A percentile compares a stretch with the other conserved stretches of the same genome.
Conservation (phyloP, 2,113 vertebrate genomes). For the Odontophorus gujanensis region DNA sequence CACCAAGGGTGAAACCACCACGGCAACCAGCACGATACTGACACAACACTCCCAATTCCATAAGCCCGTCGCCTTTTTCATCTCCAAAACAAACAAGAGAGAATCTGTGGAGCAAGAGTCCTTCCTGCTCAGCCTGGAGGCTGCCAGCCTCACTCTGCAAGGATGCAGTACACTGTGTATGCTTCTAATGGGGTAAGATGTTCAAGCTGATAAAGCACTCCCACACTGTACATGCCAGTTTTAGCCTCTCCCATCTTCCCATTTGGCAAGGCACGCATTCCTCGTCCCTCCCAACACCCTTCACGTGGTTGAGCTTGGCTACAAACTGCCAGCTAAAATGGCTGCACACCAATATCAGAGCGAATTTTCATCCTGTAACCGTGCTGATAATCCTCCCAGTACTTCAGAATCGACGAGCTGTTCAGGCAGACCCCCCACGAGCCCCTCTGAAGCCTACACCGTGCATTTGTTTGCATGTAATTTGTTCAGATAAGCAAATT, state of each 20-base stretch:
- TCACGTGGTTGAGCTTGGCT: not conserved
- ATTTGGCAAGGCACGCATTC: not conserved
- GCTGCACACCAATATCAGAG: not conserved
- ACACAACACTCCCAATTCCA: not conserved
- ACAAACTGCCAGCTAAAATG: not conserved
- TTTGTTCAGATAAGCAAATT: not conserved
- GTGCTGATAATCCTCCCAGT: not conserved
- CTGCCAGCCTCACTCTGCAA: not conserved
- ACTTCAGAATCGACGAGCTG: not conserved
- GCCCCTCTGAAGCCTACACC: not conserved
- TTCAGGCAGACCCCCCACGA: not conserved
- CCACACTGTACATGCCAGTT: not conserved
- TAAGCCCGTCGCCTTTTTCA: not conserved
- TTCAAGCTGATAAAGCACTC: not conserved
- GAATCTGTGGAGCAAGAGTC: not conserved
- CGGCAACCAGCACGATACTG: not conserved
- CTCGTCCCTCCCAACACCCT: not conserved
- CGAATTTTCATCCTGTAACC: not conserved
- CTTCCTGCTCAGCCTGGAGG: not conserved
- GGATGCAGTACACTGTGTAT: not conserved
- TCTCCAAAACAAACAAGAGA: not conserved
- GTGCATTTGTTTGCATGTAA: not conserved
- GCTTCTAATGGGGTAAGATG: not conserved
- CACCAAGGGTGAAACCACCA: not conserved
- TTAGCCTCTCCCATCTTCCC: not conserved